Base-by-base conservation (phyloP, 2,888 invertebrate species). In the Deilephila elpenor region DNA sequence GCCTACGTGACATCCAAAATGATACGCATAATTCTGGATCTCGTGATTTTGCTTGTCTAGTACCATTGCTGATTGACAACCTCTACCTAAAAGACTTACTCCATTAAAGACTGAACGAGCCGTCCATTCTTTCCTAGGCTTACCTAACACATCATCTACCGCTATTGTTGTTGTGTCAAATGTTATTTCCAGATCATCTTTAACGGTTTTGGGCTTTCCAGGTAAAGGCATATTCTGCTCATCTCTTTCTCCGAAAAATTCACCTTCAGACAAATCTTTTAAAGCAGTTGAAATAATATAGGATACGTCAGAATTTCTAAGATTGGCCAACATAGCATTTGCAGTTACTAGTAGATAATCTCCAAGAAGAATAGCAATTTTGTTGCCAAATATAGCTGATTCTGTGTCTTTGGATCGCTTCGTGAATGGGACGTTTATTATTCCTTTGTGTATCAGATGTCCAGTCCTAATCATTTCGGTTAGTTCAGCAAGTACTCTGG, bases 401-500 rank as follows among this genome's bases (percentile, higher is more conserved):
- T 96, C 96, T 1, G 95, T 95, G 75, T 96, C 95, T 51, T 95
- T 95, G 0, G 95, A 93, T 70, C 96, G 92, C 70, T 95, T 93
- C 71, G 96, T 94, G 32, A 91, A 91, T 0, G 94, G 92, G 0
- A 95, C 93, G 70, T 95, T 94, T 1, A 95, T 90, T 0, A 95
- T 92, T 0, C 95, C 97, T 88, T 96, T 96, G 84, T 98, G 98
- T 2, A 98, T 97, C 34, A 98, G 92, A 85, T 97, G 97, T 34
- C 98, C 97, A 0, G 98, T 98, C 82, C 98, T 95, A 78, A 98
- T 97, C 97, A 98, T 97, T 92, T 98, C 98, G 0, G 97, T 97
- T 0, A 98, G 96, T 92, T 98, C 95, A 0, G 95, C 95, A 0
- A 95, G 78, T 0, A 89, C 87, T 78, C 94, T 82, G 14, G 93